These are phyloP conservation scores for Andrena fulva DNA, from an alignment of 2,888 invertebrate species.

Conservation along the genomic window DNA sequence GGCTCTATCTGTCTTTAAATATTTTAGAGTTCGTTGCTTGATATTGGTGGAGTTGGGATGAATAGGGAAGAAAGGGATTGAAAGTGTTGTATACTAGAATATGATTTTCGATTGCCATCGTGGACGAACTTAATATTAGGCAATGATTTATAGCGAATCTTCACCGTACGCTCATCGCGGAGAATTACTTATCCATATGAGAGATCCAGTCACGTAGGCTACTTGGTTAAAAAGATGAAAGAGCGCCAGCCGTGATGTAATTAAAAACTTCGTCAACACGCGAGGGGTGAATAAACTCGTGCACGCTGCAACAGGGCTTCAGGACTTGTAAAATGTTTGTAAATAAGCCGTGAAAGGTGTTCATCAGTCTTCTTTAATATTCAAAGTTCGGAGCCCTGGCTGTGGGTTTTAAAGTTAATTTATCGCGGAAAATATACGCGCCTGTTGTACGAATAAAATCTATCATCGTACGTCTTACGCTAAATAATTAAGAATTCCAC, in stretches of 20 bases:
- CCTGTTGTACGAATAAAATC: slow-evolving; percentile 22
- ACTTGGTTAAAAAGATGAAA: neutral
- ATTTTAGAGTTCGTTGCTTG: no score
- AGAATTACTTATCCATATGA: neutral
- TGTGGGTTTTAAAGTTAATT: slow-evolving; percentile 38
- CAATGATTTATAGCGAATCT: neutral
- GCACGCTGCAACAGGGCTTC: neutral
- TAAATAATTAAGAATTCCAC: slow-evolving; percentile 27
- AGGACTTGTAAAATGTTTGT: slow-evolving; percentile 23
- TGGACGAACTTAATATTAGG: no score
- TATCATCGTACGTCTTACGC: slow-evolving; percentile 38
- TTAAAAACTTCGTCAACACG: slow-evolving; percentile 3
- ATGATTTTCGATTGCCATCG: no score
- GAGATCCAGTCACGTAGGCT: neutral
- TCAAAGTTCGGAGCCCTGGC: slow-evolving; percentile 13
- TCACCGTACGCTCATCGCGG: neutral
- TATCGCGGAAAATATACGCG: slow-evolving; percentile 23
- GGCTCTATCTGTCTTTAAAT: no score
- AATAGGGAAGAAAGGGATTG: no score
- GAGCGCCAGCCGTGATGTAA: neutral
- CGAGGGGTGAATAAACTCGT: neutral
- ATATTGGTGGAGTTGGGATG: no score
- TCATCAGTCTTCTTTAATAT: slow-evolving; percentile 48
- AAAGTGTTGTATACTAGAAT: no score
- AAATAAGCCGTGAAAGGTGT: slow-evolving; percentile 30